Evolutionary conservation across 2,888 invertebrate species (phyloP), one percentile per base, ranked within the genome.

Genomic region (Altica lythri): DNA sequence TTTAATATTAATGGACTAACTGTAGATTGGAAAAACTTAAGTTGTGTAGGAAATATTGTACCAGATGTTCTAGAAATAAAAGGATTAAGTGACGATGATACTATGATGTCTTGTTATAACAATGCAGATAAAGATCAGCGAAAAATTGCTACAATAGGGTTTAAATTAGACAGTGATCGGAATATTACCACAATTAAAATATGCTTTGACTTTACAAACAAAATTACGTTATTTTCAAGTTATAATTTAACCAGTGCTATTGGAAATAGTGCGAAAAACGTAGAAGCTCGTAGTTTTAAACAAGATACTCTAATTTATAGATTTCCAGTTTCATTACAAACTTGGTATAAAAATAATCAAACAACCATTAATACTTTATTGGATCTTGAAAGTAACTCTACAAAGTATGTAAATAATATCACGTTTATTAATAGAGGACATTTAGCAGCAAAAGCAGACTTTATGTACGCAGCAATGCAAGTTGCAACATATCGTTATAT

Each of bases 211-310:
- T 75, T 77, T 29, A 69, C 64, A 3, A 72, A 78, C 1, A 70
- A 80, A 47, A 79, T 78, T 61, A 81, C 82, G 1, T 61, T 82
- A 6, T 83, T 83, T 60, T 79, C 80, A 0, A 78, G 79, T 71
- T 78, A 79, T 52, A 76, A 77, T 35, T 76, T 83, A 59, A 77
- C 75, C 8, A 68, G 76, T 0, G 70, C 70, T 1, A 79, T 83
- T 55, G 73, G 75, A 6, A 75, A 80, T 1, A 77, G 78, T 47
- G 81, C 83, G 66, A 72, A 69, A 2, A 72, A 74, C 2, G 79
- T 81, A 2, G 75, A 71, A 25, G 73, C 82, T 27, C 79, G 80
- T 0, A 74, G 73, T 50, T 83, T 74, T 55, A 57, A 68, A 14
- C 80, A 79, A 60, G 80, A 79, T 34, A 68, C 35, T 2, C 16